A percentile compares a stretch with the other conserved stretches of the same genome.
phyloP scores from a whole-genome alignment of 2,797 vertebrate genomes.

The Pempheris klunzingeri region DNA sequence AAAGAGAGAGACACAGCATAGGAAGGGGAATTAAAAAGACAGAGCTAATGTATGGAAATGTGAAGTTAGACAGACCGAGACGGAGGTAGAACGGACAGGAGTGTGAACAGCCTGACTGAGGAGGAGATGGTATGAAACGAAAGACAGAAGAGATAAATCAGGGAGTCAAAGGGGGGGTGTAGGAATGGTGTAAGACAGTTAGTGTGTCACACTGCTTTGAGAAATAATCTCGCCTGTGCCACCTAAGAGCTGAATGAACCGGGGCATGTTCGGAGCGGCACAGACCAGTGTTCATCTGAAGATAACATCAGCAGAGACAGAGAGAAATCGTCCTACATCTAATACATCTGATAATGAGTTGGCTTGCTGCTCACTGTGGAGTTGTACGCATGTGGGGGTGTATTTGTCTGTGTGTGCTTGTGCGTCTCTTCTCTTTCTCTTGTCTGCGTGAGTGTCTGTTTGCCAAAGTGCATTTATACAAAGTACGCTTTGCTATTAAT shows the following conservation, averaged over 20 bases:
- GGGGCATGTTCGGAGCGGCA: conserved; percentile 47
- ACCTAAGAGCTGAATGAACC: conserved; percentile 43
- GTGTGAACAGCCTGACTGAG: background rate
- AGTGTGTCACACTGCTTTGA: conserved; percentile 46
- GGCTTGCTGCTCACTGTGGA: conserved; percentile 11
- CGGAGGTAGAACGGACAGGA: conserved; percentile 1
- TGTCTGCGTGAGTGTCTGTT: background rate
- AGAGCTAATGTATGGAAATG: conserved; percentile 44
- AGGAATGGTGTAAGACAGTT: conserved; percentile 36
- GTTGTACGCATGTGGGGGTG: conserved; percentile 15
- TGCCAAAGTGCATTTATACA: background rate
- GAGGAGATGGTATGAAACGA: background rate
- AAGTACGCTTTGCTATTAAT: background rate
- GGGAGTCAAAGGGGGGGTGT: conserved; percentile 1
- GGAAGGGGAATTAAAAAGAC: conserved; percentile 34
- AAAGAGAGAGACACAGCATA: conserved; percentile 14
- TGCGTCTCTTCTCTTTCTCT: background rate
- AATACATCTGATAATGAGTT: conserved; percentile 53
- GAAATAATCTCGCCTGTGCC: conserved; percentile 52
- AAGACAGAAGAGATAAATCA: conserved; percentile 29
- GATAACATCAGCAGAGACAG: conserved; percentile 65
- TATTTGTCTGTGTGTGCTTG: background rate
- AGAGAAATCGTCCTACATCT: conserved; percentile 53
- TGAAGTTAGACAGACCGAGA: conserved; percentile 22
- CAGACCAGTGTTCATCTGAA: conserved; percentile 50